Evolutionary conservation across 1,140 invertebrate genomes (phyloP).

Genomic region (Thalassaphorura encarpata): DNA sequence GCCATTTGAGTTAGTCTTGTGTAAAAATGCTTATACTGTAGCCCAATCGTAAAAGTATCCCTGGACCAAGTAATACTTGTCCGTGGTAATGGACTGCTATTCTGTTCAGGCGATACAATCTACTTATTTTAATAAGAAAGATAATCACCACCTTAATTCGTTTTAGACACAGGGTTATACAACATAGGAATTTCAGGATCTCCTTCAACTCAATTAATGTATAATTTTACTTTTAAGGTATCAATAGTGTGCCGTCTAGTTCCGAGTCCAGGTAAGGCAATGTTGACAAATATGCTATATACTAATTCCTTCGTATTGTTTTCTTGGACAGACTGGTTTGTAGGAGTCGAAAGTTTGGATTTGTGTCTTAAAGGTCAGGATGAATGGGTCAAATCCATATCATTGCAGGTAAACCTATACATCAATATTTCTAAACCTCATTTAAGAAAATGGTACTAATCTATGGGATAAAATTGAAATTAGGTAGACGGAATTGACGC

Average conservation of each 20-base stretch:
- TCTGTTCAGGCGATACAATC: too few relatives aligned
- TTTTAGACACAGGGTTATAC: not conserved
- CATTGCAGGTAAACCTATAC: conserved; percentile 41
- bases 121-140: too few relatives aligned
- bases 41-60: too few relatives aligned
- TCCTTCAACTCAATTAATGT: not conserved
- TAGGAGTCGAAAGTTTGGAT: conserved; percentile 51
- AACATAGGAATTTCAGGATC: not conserved
- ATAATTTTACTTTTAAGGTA: not conserved
- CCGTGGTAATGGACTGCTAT: too few relatives aligned
- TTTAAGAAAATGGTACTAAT: conserved; percentile 6
- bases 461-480: not conserved
- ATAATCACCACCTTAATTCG: too few relatives aligned
- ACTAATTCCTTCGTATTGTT: conserved; percentile 11
- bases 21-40: too few relatives aligned
- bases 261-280: not conserved
- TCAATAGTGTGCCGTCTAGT: not conserved
- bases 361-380: conserved; percentile 46
- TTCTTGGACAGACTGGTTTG: conserved; percentile 49
- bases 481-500: conserved; percentile 52
- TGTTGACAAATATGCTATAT: conserved; percentile 7
- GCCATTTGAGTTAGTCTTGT: too few relatives aligned
- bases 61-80: too few relatives aligned
- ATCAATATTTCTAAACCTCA: not conserved
- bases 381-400: conserved; percentile 49